Evolutionary conservation across 2,888 invertebrate genomes (phyloP).

Genomic region (Caenorhabditis sp.): DNA sequence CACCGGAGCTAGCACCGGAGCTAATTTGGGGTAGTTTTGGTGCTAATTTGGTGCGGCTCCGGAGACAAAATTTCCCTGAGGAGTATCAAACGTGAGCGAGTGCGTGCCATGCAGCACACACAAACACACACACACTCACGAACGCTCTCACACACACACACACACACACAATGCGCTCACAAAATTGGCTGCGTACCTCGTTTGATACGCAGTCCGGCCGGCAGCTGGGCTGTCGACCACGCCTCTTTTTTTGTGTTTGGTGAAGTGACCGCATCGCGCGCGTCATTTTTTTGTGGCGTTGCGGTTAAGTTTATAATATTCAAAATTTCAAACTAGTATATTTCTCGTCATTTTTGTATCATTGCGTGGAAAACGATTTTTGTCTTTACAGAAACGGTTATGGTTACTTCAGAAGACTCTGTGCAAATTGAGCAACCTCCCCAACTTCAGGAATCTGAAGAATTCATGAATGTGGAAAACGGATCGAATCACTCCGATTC

Average conservation of each 20-base stretch:
- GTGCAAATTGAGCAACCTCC: conserved; percentile 9
- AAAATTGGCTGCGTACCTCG: conserved; percentile 53
- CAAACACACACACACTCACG: background rate
- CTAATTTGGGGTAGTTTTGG: too few species aligned
- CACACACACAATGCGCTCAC: conserved; percentile 18
- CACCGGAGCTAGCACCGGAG: too few species aligned
- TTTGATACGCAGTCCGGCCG: conserved; percentile 35
- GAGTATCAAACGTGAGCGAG: conserved; percentile 3
- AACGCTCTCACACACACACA: conserved; percentile 26
- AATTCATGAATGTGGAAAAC: too few species aligned
- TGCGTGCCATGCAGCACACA: background rate
- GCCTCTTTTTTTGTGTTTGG: conserved; percentile 11
- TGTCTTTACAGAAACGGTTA: conserved; percentile 4
- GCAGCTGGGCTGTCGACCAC: conserved; percentile 26
- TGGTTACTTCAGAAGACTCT: conserved; percentile 23
- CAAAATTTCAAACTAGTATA: background rate
- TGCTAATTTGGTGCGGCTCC: too few species aligned
- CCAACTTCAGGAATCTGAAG: conserved; percentile 2
- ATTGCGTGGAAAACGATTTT: background rate
- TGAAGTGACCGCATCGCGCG: background rate
- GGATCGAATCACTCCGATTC: conserved; percentile 12
- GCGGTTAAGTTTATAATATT: background rate
- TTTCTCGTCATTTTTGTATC: background rate
- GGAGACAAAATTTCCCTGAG: too few species aligned
- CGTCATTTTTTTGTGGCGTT: background rate